Evolutionary conservation across 2,797 vertebrate species (phyloP).

Genomic region (Aulostomus chinensis): DNA sequence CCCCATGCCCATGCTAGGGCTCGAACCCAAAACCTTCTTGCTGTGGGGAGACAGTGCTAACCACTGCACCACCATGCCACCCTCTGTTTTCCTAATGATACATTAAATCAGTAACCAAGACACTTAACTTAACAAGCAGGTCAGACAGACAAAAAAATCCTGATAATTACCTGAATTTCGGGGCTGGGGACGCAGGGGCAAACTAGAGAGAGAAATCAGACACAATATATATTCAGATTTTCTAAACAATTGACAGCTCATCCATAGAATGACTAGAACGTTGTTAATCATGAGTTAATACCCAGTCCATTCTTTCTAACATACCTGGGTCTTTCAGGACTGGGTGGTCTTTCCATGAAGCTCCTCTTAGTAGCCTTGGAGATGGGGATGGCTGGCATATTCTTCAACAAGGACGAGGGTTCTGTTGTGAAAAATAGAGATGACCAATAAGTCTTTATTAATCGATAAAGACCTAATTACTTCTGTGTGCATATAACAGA

Average conservation of each 20-base stretch:
- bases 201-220: conserved; percentile 66
- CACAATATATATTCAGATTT: too few relatives aligned
- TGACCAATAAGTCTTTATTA: too few relatives aligned
- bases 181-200: conserved; percentile 82
- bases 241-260: background rate
- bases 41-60: too few relatives aligned
- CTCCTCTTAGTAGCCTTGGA: conserved; percentile 87
- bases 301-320: background rate
- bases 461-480: too few relatives aligned
- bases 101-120: too few relatives aligned
- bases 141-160: background rate
- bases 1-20: too few relatives aligned
- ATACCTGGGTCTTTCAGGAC: conserved; percentile 88
- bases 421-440: conserved; percentile 68
- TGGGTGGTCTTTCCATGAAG: conserved; percentile 82
- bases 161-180: conserved; percentile 86
- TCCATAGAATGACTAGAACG: background rate
- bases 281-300: background rate
- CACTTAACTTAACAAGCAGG: background rate
- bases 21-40: too few relatives aligned
- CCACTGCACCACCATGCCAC: too few relatives aligned
- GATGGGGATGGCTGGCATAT: conserved; percentile 78
- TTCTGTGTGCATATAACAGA: too few relatives aligned
- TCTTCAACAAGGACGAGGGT: conserved; percentile 74
- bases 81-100: background rate